These are phyloP conservation scores for Andrena minutula DNA, from an alignment of 2,888 invertebrate species.

Conservation along the genomic window DNA sequence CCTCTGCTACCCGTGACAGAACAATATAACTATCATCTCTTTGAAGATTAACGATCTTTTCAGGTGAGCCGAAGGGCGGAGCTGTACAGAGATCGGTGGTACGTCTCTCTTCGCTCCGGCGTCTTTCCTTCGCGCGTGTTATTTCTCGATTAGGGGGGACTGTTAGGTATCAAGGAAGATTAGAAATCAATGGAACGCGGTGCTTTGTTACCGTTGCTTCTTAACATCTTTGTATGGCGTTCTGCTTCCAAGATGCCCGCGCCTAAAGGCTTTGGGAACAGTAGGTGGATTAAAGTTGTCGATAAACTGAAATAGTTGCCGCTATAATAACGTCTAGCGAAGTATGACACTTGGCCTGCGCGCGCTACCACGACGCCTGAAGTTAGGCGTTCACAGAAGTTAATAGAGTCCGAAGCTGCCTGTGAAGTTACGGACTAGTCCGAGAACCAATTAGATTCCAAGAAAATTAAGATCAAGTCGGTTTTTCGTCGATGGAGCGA, in stretches of 20 bases:
- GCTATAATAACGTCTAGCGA: neutral
- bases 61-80: conserved; percentile 51
- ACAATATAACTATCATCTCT: conserved; percentile 65
- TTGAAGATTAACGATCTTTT: conserved; percentile 63
- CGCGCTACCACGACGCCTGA: neutral
- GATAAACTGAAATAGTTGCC: neutral
- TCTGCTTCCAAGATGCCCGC: neutral
- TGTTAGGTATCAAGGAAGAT: conserved; percentile 30
- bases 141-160: conserved; percentile 40
- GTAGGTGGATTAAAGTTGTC: neutral
- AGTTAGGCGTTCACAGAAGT: neutral
- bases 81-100: conserved; percentile 41
- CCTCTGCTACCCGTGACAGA: conserved; percentile 61
- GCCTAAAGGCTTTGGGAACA: neutral
- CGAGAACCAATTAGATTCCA: conserved; percentile 29
- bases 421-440: neutral
- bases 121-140: conserved; percentile 27
- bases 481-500: conserved; percentile 46
- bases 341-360: neutral
- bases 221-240: neutral
- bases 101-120: conserved; percentile 43
- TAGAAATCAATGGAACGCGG: neutral
- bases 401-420: neutral
- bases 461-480: conserved; percentile 18
- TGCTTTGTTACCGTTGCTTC: neutral